phyloP scores from a whole-genome alignment of 2,888 invertebrate genomes.

The Gymnoscelis rufifasciata region DNA sequence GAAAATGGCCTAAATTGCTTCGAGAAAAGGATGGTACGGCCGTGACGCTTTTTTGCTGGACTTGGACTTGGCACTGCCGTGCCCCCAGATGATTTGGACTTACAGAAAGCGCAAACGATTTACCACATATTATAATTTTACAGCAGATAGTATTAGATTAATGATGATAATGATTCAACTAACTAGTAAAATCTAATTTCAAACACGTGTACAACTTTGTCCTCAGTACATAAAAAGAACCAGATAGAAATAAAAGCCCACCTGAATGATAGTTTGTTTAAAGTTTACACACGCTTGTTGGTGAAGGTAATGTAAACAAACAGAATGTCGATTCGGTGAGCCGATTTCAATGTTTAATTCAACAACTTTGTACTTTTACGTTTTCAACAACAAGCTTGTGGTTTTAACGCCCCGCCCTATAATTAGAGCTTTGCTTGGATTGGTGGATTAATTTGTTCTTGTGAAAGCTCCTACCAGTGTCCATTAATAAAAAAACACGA shows the following conservation, averaged over 20 bases:
- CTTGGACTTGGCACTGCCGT: no score
- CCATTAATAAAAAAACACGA: no score
- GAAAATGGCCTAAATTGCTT: no score
- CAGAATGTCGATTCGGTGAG: constrained; percentile 8
- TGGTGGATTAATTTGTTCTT: no score
- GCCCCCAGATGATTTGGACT: no score
- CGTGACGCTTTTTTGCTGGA: no score
- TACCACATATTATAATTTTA: no score
- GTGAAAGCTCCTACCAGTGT: no score
- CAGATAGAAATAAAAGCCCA: constrained; percentile 24
- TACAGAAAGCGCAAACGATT: no score
- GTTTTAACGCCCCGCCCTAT: neutral
- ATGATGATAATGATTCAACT: neutral
- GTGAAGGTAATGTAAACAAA: constrained; percentile 44
- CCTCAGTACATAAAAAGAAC: constrained; percentile 15
- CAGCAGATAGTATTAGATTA: no score
- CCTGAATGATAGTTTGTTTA: constrained; percentile 37
- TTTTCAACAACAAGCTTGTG: constrained; percentile 23
- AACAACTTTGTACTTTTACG: constrained; percentile 35
- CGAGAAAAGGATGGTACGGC: no score
- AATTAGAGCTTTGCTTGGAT: neutral
- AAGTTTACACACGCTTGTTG: constrained; percentile 43
- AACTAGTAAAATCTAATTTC: neutral
- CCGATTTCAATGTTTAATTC: constrained; percentile 34
- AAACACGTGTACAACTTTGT: neutral